Percentiles rank a stretch among this genome's conserved stretches.
These are phyloP conservation scores for Caenorhabditis angaria DNA, from an alignment of 2,888 invertebrate genomes.

Conservation along the genomic window DNA sequence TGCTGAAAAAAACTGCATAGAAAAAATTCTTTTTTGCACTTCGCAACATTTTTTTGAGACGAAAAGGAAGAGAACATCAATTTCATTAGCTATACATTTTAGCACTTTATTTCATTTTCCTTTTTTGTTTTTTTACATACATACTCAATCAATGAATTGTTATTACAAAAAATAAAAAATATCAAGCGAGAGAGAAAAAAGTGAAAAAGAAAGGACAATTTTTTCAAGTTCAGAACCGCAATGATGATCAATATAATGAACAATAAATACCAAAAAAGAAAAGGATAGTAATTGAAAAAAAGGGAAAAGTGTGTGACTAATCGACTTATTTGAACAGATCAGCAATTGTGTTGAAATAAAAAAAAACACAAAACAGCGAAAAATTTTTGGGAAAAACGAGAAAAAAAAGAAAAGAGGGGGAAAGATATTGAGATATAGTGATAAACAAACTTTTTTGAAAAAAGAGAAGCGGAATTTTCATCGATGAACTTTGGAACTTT, in stretches of 20 bases:
- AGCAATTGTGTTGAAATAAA: conserved; percentile 2
- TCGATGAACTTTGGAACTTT: no score
- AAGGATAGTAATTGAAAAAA: not conserved
- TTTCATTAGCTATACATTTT: not conserved
- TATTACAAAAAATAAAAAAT: no score
- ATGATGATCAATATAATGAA: not conserved
- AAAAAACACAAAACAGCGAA: not conserved
- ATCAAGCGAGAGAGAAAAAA: not conserved
- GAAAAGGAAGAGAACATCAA: not conserved
- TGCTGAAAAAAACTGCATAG: not conserved
- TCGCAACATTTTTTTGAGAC: not conserved
- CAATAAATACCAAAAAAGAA: not conserved
- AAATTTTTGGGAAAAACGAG: no score
- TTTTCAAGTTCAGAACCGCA: not conserved
- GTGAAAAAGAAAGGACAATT: no score
- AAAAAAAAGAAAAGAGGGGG: no score
- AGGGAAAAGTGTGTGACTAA: conserved; percentile 4
- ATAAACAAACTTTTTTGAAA: no score
- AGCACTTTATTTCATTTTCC: not conserved
- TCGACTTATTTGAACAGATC: not conserved
- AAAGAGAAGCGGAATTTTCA: no score
- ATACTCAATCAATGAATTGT: no score
- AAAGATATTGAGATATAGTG: no score
- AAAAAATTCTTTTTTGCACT: not conserved
- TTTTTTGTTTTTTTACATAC: not conserved